Evolutionary conservation across 2,113 vertebrate species (phyloP), one percentile per base, ranked within the genome.

Genomic region (Nerophis lumbriciformis): DNA sequence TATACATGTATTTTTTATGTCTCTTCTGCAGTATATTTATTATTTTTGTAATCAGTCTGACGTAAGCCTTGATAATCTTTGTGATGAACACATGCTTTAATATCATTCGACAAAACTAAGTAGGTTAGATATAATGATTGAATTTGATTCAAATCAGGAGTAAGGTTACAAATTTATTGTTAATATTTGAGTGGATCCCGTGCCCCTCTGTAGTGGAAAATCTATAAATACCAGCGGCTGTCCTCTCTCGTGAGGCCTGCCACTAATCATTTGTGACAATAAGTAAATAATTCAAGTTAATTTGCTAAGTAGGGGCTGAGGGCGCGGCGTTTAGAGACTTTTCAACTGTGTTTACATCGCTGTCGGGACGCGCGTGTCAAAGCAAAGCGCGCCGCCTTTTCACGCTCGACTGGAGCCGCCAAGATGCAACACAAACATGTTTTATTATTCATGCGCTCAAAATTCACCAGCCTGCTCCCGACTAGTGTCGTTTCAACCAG

Each of bases 211-310:
- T 1, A 53, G 60, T 11, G 42, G 10, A 12, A 45, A 45, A 21
- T 44, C 55, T 57, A 57, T 44, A 57, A 57, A 57, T 57, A 57
- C 44, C 55, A 21, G 7, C 6, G 5, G 37, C 61, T 66, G 48
- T 59, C 48, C 14, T 8, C 11, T 53, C n/a, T 19, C 35, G 35
- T 11, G 4, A 45, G 8, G 56, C 63, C 19, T 48, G 55, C 55
- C 19, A 39, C 5, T 44, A 57, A 39, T 44, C 42, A 42, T 57
- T 57, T 57, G 55, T 39, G 19, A 12, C 28, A 13, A 35, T 39
- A 21, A 39, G 45, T 36, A 48, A 44, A n/a, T 19, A 16, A 28
- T 28, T 28, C 28, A 16, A 54, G 19, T 35, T 4, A 57, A 48
- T 21, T 39, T 10, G 35, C 37, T 55, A 15, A 44, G 60, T 16